Conservation (phyloP, 35 echinoderm and acorn worm species). For the Acanthaster planci region DNA sequence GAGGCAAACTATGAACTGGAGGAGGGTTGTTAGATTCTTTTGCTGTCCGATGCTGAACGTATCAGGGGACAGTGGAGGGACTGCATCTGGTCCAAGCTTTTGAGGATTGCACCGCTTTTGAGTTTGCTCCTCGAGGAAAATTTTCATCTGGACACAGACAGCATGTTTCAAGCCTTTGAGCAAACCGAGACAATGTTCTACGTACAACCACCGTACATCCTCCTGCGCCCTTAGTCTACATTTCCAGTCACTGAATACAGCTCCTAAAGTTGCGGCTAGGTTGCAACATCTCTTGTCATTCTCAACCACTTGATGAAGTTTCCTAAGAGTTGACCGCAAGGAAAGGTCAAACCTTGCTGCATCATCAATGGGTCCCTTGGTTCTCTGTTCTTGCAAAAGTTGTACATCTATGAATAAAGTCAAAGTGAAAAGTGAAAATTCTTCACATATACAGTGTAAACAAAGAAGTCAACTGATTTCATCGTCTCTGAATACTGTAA, state of each 20-base stretch:
- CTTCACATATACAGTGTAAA: too few relatives aligned
- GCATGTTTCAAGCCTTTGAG: conserved; percentile 38
- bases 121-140: conserved; percentile 41
- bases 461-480: too few relatives aligned
- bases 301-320: not conserved
- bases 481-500: too few relatives aligned
- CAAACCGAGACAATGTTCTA: conserved; percentile 50
- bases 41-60: conserved; percentile 76
- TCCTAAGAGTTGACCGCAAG: not conserved
- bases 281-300: not conserved
- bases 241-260: not conserved
- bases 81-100: conserved; percentile 34
- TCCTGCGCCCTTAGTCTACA: not conserved
- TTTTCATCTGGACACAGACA: conserved; percentile 23
- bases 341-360: conserved; percentile 31
- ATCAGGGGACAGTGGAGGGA: conserved; percentile 64
- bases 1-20: conserved; percentile 85
- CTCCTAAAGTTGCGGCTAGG: not conserved
- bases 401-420: not conserved
- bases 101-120: not conserved
- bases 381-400: not conserved
- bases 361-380: not conserved
- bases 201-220: conserved; percentile 52
- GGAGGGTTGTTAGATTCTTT: conserved; percentile 43
- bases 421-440: not conserved